phyloP scores from a whole-genome alignment of 2,113 vertebrate genomes.

The Takifugu bimaculatus region DNA sequence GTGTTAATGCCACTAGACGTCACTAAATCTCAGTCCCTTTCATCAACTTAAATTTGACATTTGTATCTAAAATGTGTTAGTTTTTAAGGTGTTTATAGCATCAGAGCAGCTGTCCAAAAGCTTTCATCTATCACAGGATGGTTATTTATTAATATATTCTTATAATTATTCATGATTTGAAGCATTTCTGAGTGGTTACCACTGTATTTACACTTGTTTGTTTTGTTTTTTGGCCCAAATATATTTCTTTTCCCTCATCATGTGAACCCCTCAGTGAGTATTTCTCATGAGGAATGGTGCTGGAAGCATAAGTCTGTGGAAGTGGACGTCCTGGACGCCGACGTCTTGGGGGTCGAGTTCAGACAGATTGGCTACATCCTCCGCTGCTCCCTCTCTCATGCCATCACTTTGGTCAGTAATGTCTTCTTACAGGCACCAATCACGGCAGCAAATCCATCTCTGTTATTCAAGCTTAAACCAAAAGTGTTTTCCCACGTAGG shows the following conservation, averaged over 20 bases:
- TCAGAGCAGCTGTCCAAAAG: no score
- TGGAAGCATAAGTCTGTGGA: slow-evolving; percentile 96
- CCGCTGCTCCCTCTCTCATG: slow-evolving; percentile 93
- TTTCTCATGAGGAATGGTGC: slow-evolving; percentile 96
- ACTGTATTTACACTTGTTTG: neutral
- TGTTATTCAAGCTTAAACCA: neutral
- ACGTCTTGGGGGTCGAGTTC: slow-evolving; percentile 85
- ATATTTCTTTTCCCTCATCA: neutral
- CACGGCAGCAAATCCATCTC: no score
- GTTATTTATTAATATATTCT: no score
- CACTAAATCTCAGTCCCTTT: no score
- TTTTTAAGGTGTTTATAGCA: no score
- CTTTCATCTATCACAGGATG: no score
- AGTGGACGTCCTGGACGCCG: slow-evolving; percentile 86
- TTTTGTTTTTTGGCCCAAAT: neutral
- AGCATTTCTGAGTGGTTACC: neutral
- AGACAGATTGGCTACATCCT: slow-evolving; percentile 97
- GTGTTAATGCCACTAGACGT: no score
- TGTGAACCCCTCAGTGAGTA: slow-evolving; percentile 76
- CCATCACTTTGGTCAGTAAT: slow-evolving; percentile 88
- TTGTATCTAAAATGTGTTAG: no score
- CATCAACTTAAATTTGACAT: no score
- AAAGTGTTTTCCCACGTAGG: slow-evolving; percentile 65
- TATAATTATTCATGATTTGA: no score
- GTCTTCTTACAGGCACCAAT: neutral